These are phyloP conservation scores for Mungos mungo DNA, from an alignment of 2,113 vertebrate species.

Conservation along the genomic window DNA sequence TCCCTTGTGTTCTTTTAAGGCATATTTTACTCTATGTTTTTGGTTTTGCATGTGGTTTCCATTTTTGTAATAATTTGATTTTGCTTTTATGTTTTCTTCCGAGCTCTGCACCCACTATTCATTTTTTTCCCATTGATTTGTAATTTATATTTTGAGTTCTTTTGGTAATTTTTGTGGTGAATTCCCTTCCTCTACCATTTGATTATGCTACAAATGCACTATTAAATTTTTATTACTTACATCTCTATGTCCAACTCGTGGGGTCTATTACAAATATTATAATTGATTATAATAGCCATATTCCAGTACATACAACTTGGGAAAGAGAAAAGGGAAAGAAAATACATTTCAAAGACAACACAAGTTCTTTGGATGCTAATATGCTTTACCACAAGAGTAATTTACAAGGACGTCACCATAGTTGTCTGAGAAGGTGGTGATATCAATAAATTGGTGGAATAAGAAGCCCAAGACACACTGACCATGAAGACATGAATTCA, in stretches of 20 bases:
- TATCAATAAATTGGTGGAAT: background rate
- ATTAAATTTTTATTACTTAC: background rate
- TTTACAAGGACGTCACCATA: background rate
- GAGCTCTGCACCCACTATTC: background rate
- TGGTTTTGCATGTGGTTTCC: background rate
- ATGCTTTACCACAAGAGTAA: background rate
- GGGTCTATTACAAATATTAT: background rate
- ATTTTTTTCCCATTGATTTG: background rate
- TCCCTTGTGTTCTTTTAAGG: background rate
- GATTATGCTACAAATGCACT: background rate
- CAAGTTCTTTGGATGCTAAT: background rate
- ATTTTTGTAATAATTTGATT: background rate
- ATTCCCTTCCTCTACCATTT: background rate
- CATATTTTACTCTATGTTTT: background rate
- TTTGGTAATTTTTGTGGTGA: background rate
- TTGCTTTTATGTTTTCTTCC: background rate
- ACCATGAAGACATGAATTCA: background rate
- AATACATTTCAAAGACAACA: background rate
- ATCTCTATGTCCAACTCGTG: background rate
- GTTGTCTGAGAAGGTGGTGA: background rate
- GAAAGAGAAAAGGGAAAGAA: background rate
- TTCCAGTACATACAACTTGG: background rate
- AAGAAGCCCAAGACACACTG: background rate
- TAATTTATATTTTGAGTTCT: slow-evolving; percentile 39
- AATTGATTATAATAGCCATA: background rate